These are phyloP conservation scores for Cataglyphis cursor DNA, from an alignment of 2,888 invertebrate species.

Conservation along the genomic window DNA sequence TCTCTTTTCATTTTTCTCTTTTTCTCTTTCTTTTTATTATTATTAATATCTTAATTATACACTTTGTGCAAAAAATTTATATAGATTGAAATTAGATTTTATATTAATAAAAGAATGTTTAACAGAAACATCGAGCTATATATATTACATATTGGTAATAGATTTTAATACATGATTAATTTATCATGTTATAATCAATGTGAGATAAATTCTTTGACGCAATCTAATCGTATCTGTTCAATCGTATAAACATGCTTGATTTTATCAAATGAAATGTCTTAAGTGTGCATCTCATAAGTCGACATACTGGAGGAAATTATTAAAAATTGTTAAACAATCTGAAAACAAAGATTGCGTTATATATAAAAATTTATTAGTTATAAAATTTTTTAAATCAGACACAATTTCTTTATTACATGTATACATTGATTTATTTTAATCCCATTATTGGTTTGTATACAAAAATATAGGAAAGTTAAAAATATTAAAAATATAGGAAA, in stretches of 20 bases:
- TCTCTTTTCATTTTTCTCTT: not conserved
- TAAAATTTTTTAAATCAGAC: not conserved
- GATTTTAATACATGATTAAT: constrained; percentile 17
- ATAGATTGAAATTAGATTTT: not conserved
- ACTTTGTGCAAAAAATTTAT: not conserved
- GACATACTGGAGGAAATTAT: not conserved
- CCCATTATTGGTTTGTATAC: not conserved
- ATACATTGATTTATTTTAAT: not conserved
- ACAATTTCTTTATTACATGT: not conserved
- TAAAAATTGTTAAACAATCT: not conserved
- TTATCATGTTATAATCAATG: not conserved
- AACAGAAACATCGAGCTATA: not conserved
- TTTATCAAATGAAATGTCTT: not conserved
- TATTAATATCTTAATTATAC: not conserved
- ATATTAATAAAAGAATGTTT: not conserved
- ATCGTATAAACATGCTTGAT: constrained; percentile 21
- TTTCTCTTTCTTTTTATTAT: not conserved
- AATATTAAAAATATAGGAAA: constrained; percentile 12
- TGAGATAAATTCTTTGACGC: constrained; percentile 9
- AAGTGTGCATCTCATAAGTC: not conserved
- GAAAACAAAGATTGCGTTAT: not conserved
- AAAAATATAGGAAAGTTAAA: not conserved
- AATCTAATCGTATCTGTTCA: not conserved
- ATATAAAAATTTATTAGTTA: not conserved
- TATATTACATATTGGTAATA: not conserved